Evolutionary conservation across 2,113 vertebrate genomes (phyloP).

Genomic region (Leucoraja erinaceus): DNA sequence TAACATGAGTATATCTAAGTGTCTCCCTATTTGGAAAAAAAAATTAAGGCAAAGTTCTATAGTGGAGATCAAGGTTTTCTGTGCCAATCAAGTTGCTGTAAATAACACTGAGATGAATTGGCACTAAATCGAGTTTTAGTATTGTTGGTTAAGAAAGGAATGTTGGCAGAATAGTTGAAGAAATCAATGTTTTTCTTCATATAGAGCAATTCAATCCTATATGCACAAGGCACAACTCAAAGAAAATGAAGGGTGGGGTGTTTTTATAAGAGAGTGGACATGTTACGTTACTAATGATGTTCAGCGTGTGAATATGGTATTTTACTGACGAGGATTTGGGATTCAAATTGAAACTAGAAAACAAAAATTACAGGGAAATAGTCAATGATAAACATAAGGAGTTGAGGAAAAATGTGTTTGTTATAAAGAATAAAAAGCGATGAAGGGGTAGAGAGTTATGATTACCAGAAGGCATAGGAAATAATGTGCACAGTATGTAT

Average conservation of each 20-base stretch:
- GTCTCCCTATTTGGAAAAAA: too few relatives aligned
- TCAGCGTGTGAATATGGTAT: neutral
- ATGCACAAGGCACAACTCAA: neutral
- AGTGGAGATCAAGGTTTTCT: too few relatives aligned
- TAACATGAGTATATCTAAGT: too few relatives aligned
- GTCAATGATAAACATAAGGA: too few relatives aligned
- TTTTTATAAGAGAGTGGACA: neutral
- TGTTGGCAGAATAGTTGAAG: neutral
- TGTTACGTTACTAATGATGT: neutral
- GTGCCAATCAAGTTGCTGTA: neutral
- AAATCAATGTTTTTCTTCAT: neutral
- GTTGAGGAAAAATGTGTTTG: too few relatives aligned
- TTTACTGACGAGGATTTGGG: neutral
- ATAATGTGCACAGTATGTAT: neutral
- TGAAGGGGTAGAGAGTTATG: neutral
- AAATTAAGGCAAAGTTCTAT: too few relatives aligned
- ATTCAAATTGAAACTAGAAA: neutral
- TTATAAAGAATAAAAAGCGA: neutral
- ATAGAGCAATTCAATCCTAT: neutral
- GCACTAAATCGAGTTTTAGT: neutral
- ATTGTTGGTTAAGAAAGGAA: neutral
- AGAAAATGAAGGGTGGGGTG: neutral
- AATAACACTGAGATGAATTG: neutral
- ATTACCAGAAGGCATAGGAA: neutral
- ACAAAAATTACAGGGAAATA: neutral